Percentiles rank a stretch among this genome's conserved stretches.
phyloP scores from a whole-genome alignment of 2,888 invertebrate species.

The Erebia aethiops region DNA sequence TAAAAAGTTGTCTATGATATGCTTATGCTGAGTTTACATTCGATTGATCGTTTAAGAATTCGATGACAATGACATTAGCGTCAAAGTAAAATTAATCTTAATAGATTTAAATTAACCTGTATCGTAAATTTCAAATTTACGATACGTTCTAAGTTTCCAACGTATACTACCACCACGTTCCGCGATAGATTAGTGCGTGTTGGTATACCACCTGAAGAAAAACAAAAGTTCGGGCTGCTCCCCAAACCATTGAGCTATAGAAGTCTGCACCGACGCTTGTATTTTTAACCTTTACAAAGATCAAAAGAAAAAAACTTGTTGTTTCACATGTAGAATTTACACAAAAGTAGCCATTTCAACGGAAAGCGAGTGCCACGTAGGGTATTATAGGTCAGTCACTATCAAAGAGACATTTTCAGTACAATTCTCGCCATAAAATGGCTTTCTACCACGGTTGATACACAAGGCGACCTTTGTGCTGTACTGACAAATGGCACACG shows the following conservation, averaged over 20 bases:
- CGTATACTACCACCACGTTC: too few relatives aligned
- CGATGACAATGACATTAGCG: too few relatives aligned
- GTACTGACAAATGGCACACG: slow-evolving; percentile 1
- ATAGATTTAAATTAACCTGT: too few relatives aligned
- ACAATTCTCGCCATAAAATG: slow-evolving; percentile 16
- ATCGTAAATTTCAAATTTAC: too few relatives aligned
- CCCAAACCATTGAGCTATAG: not conserved
- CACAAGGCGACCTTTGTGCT: slow-evolving; percentile 11
- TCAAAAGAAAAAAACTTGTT: slow-evolving; percentile 3
- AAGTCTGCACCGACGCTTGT: not conserved
- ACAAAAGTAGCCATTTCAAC: slow-evolving; percentile 1
- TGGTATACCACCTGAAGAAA: too few relatives aligned
- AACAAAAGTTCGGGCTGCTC: too few relatives aligned
- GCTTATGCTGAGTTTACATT: too few relatives aligned
- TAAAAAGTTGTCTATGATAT: too few relatives aligned
- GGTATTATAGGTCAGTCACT: slow-evolving; percentile 6
- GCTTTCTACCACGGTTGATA: slow-evolving; percentile 10
- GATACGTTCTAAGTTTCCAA: too few relatives aligned
- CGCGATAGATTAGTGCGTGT: too few relatives aligned
- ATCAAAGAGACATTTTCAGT: slow-evolving; percentile 13
- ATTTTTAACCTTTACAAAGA: not conserved
- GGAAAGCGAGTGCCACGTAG: not conserved
- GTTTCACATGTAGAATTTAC: not conserved
- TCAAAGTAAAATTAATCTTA: too few relatives aligned
- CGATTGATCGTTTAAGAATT: too few relatives aligned